Base-by-base conservation (phyloP, 2,797 vertebrate species). In the Clarias fuscus region DNA sequence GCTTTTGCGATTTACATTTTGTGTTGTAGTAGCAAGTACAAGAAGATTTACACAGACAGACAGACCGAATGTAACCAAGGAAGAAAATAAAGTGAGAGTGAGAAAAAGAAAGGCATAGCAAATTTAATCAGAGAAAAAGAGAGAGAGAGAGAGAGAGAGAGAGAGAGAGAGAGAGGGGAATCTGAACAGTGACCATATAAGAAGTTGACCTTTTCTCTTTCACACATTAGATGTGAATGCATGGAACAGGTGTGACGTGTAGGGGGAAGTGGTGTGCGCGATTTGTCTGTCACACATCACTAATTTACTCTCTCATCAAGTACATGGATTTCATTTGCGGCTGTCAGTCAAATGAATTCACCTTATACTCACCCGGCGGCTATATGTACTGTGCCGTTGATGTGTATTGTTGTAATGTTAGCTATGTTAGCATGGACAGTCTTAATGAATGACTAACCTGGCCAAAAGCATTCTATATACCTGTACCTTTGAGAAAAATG, bases 161-260 rank as follows among this genome's bases (percentile, higher is more conserved):
- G 24, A 53, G 72, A 75, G 48, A 56, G 24, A 76, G 48, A 76
- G 53, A 58, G 30, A 33, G 30, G 22, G 27, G 58, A 17, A 30
- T 30, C 17, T 13, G 76, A 78, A 59, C 10, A 78, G 76, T 33
- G 76, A 61, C 24, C 4, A 20, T 78, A 37, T 37, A 78, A 78
- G 18, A 61, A 59, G 30, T 33, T 75, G 72, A 75, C 72, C 72
- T 61, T 78, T 78, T 78, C 56, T 78, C 58, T 22, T 78, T 61
- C 76, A 78, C 58, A 61, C 73, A 76, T 76, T 76, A 43, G 59
- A 64, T 48, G 59, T n/a, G 77, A 62, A 43, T 43, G 77, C 59
- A 80, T 64, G 61, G 65, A 27, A 22, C 61, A 10, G 7, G 76
- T 61, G 76, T 78, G 76, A 78, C 1, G 37, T 64, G 61, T 80